Base-by-base conservation (phyloP, 2,888 invertebrate genomes). In the Polia nebulosa region DNA sequence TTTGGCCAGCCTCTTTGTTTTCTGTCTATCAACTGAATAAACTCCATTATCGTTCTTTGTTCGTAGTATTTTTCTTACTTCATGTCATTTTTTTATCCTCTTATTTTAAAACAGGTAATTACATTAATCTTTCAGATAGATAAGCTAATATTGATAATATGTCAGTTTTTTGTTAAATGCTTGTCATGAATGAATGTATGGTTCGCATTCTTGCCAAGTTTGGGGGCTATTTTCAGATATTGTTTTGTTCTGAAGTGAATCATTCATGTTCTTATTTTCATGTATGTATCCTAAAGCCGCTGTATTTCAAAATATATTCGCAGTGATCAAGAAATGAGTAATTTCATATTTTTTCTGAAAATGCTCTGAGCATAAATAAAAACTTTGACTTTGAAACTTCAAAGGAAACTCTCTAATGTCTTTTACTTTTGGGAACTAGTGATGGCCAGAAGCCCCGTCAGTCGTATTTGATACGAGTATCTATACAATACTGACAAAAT, bases 191-290 rank as follows among this genome's bases (percentile, higher is more conserved):
- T 56, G 11, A 56, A 67, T 41, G 41, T 36, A 36, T 41, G 45
- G 45, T n/a, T 25, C 25, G 44, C 41, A 44, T 39, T 45, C 15
- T 74, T 45, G 67, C 67, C 75, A 76, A 76, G 49, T 59, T 73
- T 47, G 55, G 36, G 15, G 13, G n/a, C 36, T 67, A 52, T 66
- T 62, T 49, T 56, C 29, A 62, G 55, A 56, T 22, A 32, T 67
- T 67, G 25, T 32, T 64, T 52, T 52, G 36, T 67, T 41, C 17
- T 3, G n/a, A 15, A 8, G 5, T 53, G 41, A 55, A 51, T 56
- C 32, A 45, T 59, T 39, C n/a, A 41, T 49, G 17, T 17, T n/a
- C n/a, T 2, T 60, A 41, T 51, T 22, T 59, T 29, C 25, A 7
- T 27, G 11, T 55, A 25, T n/a, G n/a, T n/a, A n/a, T 49, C 25